Conservation (phyloP, 1,140 invertebrate species). For the Danaus plexippus region DNA sequence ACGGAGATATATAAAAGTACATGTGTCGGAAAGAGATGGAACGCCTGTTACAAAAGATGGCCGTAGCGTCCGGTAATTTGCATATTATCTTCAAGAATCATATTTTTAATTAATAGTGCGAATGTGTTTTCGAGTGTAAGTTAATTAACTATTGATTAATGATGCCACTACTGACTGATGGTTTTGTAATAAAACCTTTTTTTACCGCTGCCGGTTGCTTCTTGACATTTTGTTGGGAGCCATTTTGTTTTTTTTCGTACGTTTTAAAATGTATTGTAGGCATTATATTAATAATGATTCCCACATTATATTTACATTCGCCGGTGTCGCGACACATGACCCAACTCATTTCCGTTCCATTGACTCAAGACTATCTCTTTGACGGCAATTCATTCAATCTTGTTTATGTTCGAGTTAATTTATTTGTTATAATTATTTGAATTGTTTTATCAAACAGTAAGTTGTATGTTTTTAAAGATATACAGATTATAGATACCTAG, state of each 20-base stretch:
- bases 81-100: constrained; percentile 52
- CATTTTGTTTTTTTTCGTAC: too few species aligned
- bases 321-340: constrained; percentile 23
- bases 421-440: constrained; percentile 10
- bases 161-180: constrained; percentile 38
- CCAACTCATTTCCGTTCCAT: constrained; percentile 44
- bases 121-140: constrained; percentile 34
- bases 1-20: constrained; percentile 13
- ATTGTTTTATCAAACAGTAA: constrained; percentile 7
- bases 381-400: constrained; percentile 31
- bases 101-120: constrained; percentile 47
- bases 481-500: too few species aligned
- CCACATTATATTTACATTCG: too few species aligned
- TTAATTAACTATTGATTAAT: constrained; percentile 59
- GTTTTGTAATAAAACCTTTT: constrained; percentile 28
- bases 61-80: constrained; percentile 32
- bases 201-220: too few species aligned
- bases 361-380: constrained; percentile 30
- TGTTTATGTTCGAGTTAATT: not conserved
- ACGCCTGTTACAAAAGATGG: constrained; percentile 30
- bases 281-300: too few species aligned
- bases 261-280: too few species aligned
- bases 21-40: constrained; percentile 17
- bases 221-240: too few species aligned
- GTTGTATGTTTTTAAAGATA: not conserved